phyloP scores from a whole-genome alignment of 2,888 invertebrate species.

The Plagodis dolabraria region DNA sequence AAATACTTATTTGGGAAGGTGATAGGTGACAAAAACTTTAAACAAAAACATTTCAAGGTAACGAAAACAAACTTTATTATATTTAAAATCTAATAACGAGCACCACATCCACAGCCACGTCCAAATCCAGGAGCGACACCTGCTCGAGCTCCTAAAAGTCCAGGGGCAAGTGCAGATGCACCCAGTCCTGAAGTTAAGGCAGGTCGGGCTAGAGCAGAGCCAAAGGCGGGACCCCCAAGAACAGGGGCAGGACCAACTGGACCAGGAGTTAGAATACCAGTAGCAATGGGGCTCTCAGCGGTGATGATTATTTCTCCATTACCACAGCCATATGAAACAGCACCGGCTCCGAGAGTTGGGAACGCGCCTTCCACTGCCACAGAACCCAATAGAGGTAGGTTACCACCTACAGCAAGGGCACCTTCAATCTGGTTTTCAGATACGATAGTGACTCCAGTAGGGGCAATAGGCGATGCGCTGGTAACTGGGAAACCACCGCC shows the following conservation, averaged over 20 bases:
- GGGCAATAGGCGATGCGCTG: conserved; percentile 42
- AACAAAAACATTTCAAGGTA: too few species aligned
- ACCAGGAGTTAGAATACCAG: conserved; percentile 19
- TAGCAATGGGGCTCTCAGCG: conserved; percentile 40
- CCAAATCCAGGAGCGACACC: conserved; percentile 5
- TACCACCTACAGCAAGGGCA: conserved; percentile 33
- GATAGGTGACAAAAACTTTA: too few species aligned
- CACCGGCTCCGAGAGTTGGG: conserved; percentile 38
- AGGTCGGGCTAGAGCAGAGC: not conserved
- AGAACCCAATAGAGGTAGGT: conserved; percentile 40
- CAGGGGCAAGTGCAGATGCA: conserved; percentile 15
- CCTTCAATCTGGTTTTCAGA: conserved; percentile 53
- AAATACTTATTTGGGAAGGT: too few species aligned
- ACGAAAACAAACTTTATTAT: not conserved
- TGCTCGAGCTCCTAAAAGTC: not conserved
- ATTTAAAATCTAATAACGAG: conserved; percentile 4
- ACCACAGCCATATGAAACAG: conserved; percentile 43
- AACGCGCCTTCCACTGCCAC: conserved; percentile 38
- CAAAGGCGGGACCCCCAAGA: not conserved
- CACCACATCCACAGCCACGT: conserved; percentile 12
- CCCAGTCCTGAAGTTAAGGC: conserved; percentile 3
- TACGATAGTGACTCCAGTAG: conserved; percentile 32
- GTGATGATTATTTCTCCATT: conserved; percentile 30
- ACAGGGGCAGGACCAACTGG: conserved; percentile 1
- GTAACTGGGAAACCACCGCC: conserved; percentile 36